These are phyloP conservation scores for Vandiemenella viatica DNA, from an alignment of 2,888 invertebrate species.

Conservation along the genomic window DNA sequence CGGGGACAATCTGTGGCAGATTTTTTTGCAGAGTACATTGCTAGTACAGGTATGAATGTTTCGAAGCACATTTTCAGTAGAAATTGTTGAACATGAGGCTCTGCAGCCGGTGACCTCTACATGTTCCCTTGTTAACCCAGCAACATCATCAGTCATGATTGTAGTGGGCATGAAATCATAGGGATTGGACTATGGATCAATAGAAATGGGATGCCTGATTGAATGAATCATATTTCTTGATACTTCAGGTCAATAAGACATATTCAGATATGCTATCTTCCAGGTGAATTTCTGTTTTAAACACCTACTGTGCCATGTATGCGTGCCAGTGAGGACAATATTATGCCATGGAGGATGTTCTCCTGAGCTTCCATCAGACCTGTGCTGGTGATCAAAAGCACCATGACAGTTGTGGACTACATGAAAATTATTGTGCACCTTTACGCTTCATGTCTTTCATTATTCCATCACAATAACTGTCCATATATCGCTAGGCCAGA, in stretches of 20 bases:
- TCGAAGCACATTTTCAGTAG: neutral
- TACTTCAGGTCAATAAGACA: neutral
- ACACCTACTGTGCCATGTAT: neutral
- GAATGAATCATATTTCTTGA: neutral
- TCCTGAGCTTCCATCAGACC: neutral
- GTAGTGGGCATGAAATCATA: neutral
- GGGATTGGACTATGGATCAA: neutral
- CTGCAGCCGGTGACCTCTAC: neutral
- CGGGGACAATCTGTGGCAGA: neutral
- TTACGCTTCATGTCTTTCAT: neutral
- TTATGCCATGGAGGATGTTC: neutral
- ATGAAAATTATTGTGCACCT: neutral
- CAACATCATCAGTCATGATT: neutral
- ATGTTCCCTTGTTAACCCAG: neutral
- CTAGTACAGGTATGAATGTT: neutral
- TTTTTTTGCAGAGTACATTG: neutral
- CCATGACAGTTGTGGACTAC: neutral
- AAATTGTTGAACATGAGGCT: neutral
- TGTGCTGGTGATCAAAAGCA: neutral
- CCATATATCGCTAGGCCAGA: no score
- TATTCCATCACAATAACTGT: no score
- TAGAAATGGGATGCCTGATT: neutral
- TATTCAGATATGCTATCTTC: neutral
- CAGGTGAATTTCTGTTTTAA: neutral
- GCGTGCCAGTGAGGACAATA: neutral